Conservation (phyloP, 2,797 vertebrate species). For the Lutjanus argentimaculatus region DNA sequence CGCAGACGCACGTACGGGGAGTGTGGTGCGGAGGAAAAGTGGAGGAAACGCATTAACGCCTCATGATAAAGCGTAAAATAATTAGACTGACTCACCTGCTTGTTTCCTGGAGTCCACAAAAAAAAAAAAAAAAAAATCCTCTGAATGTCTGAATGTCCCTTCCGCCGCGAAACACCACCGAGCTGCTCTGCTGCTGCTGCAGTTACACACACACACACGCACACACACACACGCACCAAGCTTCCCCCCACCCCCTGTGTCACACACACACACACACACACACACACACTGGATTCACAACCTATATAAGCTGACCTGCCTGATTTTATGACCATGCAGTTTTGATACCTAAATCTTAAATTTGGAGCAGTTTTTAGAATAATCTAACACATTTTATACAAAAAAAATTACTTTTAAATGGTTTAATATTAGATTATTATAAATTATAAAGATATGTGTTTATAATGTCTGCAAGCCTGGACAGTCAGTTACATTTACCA, state of each 20-base stretch:
- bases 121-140: conserved; percentile 34
- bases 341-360: background rate
- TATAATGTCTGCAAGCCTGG: background rate
- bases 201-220: conserved; percentile 39
- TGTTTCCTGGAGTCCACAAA: conserved; percentile 23
- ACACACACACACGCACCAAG: conserved; percentile 13
- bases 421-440: background rate
- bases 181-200: conserved; percentile 67
- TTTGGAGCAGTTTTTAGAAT: background rate
- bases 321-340: background rate
- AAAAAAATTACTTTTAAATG: no score
- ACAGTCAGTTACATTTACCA: background rate
- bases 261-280: conserved; percentile 12
- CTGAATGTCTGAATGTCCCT: conserved; percentile 23
- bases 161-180: conserved; percentile 30
- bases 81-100: conserved; percentile 55
- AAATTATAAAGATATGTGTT: background rate
- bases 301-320: background rate
- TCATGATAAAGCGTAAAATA: no score
- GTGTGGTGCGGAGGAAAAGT: conserved; percentile 17
- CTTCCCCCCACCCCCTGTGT: background rate
- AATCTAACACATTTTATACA: background rate
- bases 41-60: background rate
- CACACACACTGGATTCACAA: background rate
- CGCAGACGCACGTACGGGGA: no score